Base-by-base conservation (phyloP, 2,888 invertebrate genomes). In the Allolobophora icterica region DNA sequence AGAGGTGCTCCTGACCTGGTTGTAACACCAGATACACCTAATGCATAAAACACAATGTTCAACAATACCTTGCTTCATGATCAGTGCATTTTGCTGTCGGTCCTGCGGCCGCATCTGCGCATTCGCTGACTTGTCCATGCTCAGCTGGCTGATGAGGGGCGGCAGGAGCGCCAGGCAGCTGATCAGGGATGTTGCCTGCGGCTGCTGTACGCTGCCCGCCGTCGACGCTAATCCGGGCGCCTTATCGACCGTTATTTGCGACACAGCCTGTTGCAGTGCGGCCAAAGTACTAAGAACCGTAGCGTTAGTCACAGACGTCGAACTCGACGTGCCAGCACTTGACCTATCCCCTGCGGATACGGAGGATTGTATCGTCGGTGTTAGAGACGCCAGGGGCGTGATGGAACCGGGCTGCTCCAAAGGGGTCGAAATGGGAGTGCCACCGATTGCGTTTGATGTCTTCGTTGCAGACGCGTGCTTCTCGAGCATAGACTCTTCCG, bases 1-100 rank as follows among this genome's bases (percentile, higher is more conserved):
- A n/a, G n/a, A n/a, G n/a, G n/a, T n/a, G n/a, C n/a, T n/a, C n/a
- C n/a, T n/a, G n/a, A n/a, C n/a, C n/a, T 2, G 17, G 19, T 13
- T n/a, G n/a, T n/a, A n/a, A n/a, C n/a, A n/a, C 13, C 15, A 13
- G 15, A 52, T 15, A 52, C 17, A 52, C 5, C 3, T 17, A 4
- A 5, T 30, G n/a, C 24, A 84, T 40, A 34, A 34, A 42, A 42
- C 42, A 1, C 17, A 13, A 42, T 1, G 13, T 1, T 11, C 13
- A 13, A 13, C 13, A 13, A 52, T 52, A 92, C 92, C 92, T 90
- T 92, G 92, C 90, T 92, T 92, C 30, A 91, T 92, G 45, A 92
- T 91, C 58, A 89, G 71, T 35, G 90, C 90, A 58, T 91, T 91
- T 21, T 91, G 91, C 38, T 90, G 91, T 84, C 87, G 92, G 30